Evolutionary conservation across 1,140 invertebrate species (phyloP).

Genomic region (Eurosta solidaginis): DNA sequence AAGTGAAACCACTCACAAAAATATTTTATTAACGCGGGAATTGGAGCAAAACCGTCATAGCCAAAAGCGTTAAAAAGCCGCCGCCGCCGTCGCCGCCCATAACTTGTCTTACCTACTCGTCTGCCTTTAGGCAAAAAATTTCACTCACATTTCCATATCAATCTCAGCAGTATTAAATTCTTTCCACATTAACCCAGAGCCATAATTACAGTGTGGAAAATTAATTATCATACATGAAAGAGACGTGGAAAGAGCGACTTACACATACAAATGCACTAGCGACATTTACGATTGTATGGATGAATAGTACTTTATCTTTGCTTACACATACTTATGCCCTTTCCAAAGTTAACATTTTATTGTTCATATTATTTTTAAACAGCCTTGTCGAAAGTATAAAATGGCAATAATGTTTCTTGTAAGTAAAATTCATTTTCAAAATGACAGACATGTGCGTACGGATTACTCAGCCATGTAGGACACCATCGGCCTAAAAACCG

Average conservation of each 20-base stretch:
- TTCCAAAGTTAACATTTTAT: constrained; percentile 13
- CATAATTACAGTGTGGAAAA: constrained; percentile 27
- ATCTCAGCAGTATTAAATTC: not conserved
- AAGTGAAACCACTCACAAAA: not conserved
- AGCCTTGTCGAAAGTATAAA: not conserved
- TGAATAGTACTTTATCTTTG: not conserved
- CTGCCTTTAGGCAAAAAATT: not conserved
- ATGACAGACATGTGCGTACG: not conserved
- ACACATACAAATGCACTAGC: not conserved
- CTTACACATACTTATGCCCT: not conserved
- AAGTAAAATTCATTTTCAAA: not conserved
- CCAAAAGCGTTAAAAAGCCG: not conserved
- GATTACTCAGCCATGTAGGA: no score
- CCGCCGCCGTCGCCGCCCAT: not conserved
- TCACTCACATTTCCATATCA: constrained; percentile 12
- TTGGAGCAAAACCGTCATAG: constrained; percentile 4
- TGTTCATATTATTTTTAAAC: not conserved
- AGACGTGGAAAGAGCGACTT: not conserved
- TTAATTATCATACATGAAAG: constrained; percentile 19
- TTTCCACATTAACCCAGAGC: constrained; percentile 18
- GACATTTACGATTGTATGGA: not conserved
- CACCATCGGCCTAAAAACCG: no score
- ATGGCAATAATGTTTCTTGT: not conserved
- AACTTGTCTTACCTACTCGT: not conserved
- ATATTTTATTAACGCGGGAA: constrained; percentile 13